Evolutionary conservation across 2,113 vertebrate genomes (phyloP).

Genomic region (Xiphorhynchus elegans): DNA sequence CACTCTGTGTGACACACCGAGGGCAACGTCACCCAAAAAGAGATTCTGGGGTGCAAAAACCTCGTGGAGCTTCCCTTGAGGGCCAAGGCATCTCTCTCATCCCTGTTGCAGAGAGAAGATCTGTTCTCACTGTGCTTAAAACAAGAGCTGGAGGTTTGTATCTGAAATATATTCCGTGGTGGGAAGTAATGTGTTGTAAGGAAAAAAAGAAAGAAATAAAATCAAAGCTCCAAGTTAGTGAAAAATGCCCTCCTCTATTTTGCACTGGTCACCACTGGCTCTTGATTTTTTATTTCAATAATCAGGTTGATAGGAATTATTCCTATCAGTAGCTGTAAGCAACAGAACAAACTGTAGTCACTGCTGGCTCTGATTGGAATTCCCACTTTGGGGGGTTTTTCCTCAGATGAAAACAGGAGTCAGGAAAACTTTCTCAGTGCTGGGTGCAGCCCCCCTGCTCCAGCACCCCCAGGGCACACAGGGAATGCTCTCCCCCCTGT

Average conservation of each 20-base stretch:
- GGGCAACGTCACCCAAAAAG: background rate
- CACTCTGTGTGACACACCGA: accelerated
- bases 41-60: background rate
- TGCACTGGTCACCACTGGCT: slow-evolving; percentile 71
- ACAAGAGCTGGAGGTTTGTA: slow-evolving; percentile 9
- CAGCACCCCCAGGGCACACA: background rate
- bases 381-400: background rate
- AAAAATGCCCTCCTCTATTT: slow-evolving; percentile 61
- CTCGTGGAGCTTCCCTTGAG: background rate
- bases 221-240: slow-evolving; percentile 17
- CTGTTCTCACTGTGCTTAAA: background rate
- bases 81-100: slow-evolving; percentile 32
- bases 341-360: slow-evolving; percentile 85
- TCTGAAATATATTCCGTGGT: background rate
- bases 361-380: slow-evolving; percentile 58
- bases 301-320: slow-evolving; percentile 25
- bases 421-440: slow-evolving; percentile 28
- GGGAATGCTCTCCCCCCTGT: background rate
- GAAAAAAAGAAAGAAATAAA: background rate
- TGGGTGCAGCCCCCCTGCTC: background rate
- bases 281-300: background rate
- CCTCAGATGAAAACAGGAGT: slow-evolving; percentile 6
- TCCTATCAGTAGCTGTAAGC: slow-evolving; percentile 76
- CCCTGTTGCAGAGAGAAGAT: slow-evolving; percentile 38
- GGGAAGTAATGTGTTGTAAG: background rate